Evolutionary conservation across 2,888 invertebrate genomes (phyloP), one percentile per base, ranked within the genome.

Genomic region (Cylindroiulus punctatus): DNA sequence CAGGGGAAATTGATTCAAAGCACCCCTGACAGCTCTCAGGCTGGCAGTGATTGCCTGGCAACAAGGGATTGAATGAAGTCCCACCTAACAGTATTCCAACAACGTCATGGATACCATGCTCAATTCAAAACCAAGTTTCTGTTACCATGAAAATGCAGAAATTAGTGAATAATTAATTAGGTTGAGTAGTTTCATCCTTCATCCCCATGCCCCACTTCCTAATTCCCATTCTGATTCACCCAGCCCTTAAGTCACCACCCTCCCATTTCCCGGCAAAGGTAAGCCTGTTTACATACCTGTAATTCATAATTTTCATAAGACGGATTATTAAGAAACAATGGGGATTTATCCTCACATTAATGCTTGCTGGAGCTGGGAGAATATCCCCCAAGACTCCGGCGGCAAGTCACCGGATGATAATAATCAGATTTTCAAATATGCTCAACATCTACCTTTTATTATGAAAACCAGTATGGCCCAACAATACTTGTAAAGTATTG

Each of bases 341-440:
- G 10, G 10, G 19, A 22, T 65, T 26, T 65, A 65, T 65, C 26
- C 65, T n/a, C n/a, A 65, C 26, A 65, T 65, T 65, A 26, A 65
- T 65, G 65, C 3, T 26, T 0, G 26, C 10, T 7, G 26, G 26
- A 65, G 10, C 26, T 2, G 1, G 65, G 65, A 26, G 19, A n/a
- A 4, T 17, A 26, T 65, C 12, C 65, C 22, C 26, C 26, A 65
- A 7, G 65, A 26, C 10, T 26, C 26, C 26, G 19, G 65, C 8
- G 19, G 65, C 5, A 65, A 65, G 65, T 65, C 65, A 65, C 19
- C 19, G 65, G 65, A 65, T 26, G 26, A 65, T 65, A 26, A 65
- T 65, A 26, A 65, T 65, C 65, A 26, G 65, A 65, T 65, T 65
- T 65, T 65, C 26, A 65, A 65, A 65, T n/a, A 65, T 26, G 65